phyloP scores from a whole-genome alignment of 2,888 invertebrate species.

The Argyresthia albistria region DNA sequence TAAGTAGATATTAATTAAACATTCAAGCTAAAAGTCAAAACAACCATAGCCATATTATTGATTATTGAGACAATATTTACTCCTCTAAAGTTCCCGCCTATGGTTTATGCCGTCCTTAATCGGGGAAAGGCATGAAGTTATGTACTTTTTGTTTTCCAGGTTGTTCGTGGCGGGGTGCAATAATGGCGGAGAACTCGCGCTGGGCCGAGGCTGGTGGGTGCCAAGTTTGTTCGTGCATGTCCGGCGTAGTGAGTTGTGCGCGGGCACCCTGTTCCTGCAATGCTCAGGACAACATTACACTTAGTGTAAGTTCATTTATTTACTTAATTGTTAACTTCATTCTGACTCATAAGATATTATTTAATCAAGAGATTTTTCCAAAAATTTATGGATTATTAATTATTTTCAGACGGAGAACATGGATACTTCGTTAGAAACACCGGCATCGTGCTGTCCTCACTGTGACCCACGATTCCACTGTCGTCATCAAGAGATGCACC shows the following conservation, averaged over 20 bases:
- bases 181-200: constrained; percentile 72
- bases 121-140: not conserved
- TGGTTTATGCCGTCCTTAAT: no score
- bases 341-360: no score
- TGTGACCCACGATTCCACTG: constrained; percentile 83
- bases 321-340: no score
- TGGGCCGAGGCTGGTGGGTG: constrained; percentile 64
- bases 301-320: constrained; percentile 2
- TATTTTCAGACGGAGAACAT: not conserved
- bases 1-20: no score
- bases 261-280: constrained; percentile 81
- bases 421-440: constrained; percentile 28
- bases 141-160: constrained; percentile 42
- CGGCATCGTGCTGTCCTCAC: constrained; percentile 83
- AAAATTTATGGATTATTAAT: not conserved
- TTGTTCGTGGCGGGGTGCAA: constrained; percentile 80
- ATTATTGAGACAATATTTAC: no score
- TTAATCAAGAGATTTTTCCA: not conserved
- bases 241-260: constrained; percentile 78
- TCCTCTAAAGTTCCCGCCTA: no score
- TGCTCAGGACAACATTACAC: constrained; percentile 28
- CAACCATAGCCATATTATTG: no score
- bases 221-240: constrained; percentile 55
- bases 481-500: constrained; percentile 84
- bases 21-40: no score